These are phyloP conservation scores for Etia nguti DNA, from an alignment of 2,113 vertebrate species.

Conservation along the genomic window DNA sequence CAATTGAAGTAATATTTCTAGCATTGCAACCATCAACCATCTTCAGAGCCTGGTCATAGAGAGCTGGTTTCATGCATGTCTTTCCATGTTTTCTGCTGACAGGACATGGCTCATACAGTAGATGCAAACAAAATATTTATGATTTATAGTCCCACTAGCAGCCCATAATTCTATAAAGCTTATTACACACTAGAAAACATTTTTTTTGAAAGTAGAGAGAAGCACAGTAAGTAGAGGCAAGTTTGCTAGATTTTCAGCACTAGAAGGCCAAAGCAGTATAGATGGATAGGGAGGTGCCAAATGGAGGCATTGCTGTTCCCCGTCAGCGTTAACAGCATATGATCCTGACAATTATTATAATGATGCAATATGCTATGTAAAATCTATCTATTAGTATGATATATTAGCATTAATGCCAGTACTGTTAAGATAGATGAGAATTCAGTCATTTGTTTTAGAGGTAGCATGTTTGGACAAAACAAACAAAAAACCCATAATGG, in stretches of 20 bases:
- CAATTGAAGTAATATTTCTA: neutral
- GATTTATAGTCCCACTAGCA: neutral
- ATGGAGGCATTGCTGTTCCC: neutral
- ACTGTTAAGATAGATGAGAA: neutral
- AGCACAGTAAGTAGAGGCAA: neutral
- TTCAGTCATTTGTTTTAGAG: neutral
- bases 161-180: neutral
- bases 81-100: neutral
- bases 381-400: neutral
- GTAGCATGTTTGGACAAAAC: neutral
- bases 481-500: neutral
- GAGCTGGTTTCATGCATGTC: conserved; percentile 28
- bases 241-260: neutral
- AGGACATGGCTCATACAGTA: neutral
- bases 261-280: neutral
- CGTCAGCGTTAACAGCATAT: neutral
- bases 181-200: neutral
- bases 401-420: neutral
- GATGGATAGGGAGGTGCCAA: neutral
- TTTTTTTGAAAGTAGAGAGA: neutral
- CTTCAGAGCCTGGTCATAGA: neutral
- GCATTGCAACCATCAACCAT: neutral
- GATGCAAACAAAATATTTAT: neutral
- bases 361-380: neutral
- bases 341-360: neutral